Percentiles rank a stretch among this genome's conserved stretches.
Conservation (phyloP, 2,888 invertebrate genomes). For the Trichopoda pennipes region DNA sequence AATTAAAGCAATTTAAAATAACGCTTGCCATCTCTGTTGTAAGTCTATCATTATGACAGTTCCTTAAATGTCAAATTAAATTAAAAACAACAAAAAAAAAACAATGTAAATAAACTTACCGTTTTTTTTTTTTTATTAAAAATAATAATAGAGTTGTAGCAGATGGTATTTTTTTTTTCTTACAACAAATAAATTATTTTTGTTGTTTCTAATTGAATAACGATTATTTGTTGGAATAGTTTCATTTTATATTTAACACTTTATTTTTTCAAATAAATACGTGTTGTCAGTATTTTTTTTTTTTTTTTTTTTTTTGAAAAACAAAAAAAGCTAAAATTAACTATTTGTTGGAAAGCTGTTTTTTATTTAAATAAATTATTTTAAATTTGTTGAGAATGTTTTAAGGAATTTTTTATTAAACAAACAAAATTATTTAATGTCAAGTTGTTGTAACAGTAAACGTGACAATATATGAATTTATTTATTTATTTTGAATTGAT, state of each 20-base stretch:
- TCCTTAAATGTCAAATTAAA: conserved; percentile 10
- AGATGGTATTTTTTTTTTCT: too few species aligned
- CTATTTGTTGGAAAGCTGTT: conserved; percentile 13
- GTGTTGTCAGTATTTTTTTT: neutral
- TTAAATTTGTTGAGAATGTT: neutral
- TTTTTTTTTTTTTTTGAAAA: neutral
- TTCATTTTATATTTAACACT: neutral
- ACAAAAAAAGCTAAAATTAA: too few species aligned
- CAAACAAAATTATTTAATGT: conserved; percentile 23
- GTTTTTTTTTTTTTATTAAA: neutral
- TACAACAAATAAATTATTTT: too few species aligned
- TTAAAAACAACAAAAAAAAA: neutral
- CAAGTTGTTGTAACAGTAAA: conserved; percentile 38
- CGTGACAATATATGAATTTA: conserved; percentile 29
- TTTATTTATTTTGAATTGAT: too few species aligned
- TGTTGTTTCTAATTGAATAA: too few species aligned
- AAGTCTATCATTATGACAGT: neutral
- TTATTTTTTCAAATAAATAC: neutral
- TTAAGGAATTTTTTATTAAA: neutral
- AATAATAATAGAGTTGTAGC: too few species aligned
- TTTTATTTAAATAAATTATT: conserved; percentile 13
- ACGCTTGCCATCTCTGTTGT: too few species aligned
- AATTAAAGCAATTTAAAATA: too few species aligned
- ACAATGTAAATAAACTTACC: conserved; percentile 16
- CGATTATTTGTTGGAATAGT: too few species aligned